These are phyloP conservation scores for Linyphia triangularis DNA, from an alignment of 2,888 invertebrate species.

Conservation along the genomic window DNA sequence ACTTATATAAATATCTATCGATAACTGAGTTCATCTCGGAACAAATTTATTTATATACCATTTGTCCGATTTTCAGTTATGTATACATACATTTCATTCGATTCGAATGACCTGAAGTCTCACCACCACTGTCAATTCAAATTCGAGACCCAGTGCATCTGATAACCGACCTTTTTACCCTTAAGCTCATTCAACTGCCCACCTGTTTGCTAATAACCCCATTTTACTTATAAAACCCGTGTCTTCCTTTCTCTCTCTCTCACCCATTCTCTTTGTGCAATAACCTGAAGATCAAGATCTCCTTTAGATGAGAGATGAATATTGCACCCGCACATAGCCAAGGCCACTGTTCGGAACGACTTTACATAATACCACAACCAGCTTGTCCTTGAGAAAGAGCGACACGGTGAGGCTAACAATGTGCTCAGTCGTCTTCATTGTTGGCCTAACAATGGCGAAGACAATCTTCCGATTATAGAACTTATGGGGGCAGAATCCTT, in stretches of 20 bases:
- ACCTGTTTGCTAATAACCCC: background rate
- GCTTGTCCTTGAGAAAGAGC: constrained; percentile 59
- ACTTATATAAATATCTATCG: too few species aligned
- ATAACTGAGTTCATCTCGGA: too few species aligned
- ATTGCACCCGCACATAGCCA: constrained; percentile 56
- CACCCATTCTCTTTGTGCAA: constrained; percentile 9
- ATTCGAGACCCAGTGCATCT: constrained; percentile 1
- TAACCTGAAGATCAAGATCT: constrained; percentile 30
- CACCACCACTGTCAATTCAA: background rate
- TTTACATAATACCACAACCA: constrained; percentile 50
- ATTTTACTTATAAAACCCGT: background rate
- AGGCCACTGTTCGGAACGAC: constrained; percentile 66
- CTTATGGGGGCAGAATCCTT: background rate
- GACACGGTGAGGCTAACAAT: constrained; percentile 59
- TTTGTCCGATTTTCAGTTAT: background rate
- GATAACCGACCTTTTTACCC: background rate
- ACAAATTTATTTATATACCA: background rate
- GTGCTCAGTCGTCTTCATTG: constrained; percentile 47
- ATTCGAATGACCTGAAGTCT: background rate
- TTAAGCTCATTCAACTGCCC: background rate
- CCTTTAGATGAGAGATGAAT: constrained; percentile 1
- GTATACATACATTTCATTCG: too few species aligned
- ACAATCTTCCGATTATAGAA: constrained; percentile 34
- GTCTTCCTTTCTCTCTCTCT: background rate
- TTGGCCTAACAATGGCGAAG: constrained; percentile 51